Evolutionary conservation across 2,888 invertebrate genomes (phyloP).

Genomic region (Lasioglossum marginatum): DNA sequence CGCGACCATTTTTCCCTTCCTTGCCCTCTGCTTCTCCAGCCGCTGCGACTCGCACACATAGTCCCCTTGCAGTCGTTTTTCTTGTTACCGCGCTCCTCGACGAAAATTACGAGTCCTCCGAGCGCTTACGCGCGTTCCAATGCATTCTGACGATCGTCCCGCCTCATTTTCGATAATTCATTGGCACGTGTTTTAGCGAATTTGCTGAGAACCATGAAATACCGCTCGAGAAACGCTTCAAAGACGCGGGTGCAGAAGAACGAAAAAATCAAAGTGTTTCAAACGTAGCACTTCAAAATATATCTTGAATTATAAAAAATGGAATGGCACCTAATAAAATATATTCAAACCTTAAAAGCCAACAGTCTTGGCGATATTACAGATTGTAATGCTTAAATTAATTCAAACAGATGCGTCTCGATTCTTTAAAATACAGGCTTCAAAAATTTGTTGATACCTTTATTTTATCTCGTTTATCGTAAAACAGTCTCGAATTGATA

Average conservation of each 20-base stretch:
- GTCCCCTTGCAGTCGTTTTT: slow-evolving; percentile 24
- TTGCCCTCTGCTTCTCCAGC: slow-evolving; percentile 27
- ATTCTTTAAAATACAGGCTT: not conserved
- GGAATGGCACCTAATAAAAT: not conserved
- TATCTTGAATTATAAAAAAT: not conserved
- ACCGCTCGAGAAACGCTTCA: not conserved
- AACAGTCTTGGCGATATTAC: not conserved
- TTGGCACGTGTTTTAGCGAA: not conserved
- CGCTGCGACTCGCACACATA: not conserved
- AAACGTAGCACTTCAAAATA: not conserved
- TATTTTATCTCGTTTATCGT: no score
- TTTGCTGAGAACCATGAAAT: not conserved
- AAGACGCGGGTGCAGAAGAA: not conserved
- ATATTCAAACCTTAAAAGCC: not conserved
- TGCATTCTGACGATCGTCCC: not conserved
- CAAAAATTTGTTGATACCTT: not conserved
- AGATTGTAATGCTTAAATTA: not conserved
- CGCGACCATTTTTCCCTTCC: slow-evolving; percentile 46
- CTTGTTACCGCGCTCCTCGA: slow-evolving; percentile 18
- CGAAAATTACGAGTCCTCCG: slow-evolving; percentile 28
- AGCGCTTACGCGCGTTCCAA: slow-evolving; percentile 6
- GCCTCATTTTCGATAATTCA: not conserved
- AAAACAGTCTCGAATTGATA: not conserved
- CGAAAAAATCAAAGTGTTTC: not conserved
- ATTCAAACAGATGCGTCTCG: not conserved